Conservation (phyloP, 2,888 invertebrate genomes). For the Pharmacophagus antenor region DNA sequence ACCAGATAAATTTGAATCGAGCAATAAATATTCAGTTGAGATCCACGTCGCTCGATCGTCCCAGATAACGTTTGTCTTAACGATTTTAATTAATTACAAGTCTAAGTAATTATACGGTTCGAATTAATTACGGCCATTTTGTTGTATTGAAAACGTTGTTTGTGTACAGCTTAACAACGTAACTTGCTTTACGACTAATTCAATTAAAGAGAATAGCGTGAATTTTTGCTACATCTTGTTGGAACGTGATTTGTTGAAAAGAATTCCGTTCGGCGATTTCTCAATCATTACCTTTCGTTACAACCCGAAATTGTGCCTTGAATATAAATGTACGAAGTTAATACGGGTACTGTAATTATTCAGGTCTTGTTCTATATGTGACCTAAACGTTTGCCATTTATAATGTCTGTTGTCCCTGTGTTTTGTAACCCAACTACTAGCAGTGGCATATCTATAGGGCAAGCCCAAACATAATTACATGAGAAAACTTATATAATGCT, state of each 20-base stretch:
- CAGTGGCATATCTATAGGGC: neutral
- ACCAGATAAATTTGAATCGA: constrained; percentile 21
- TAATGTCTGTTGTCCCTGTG: neutral
- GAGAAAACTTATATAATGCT: neutral
- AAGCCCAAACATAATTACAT: neutral
- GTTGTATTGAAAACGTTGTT: constrained; percentile 13
- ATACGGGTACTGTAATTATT: constrained; percentile 10
- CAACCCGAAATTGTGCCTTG: constrained; percentile 3
- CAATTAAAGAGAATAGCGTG: neutral
- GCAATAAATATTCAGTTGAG: constrained; percentile 18
- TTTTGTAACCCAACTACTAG: neutral
- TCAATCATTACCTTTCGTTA: constrained; percentile 7
- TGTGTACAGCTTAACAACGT: constrained; percentile 1
- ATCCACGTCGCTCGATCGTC: constrained; percentile 19
- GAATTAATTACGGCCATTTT: constrained; percentile 22
- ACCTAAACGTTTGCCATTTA: neutral
- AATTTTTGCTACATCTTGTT: neutral
- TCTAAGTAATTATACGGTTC: constrained; percentile 17
- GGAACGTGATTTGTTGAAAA: constrained; percentile 5
- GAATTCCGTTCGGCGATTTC: constrained; percentile 5
- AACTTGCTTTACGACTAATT: constrained; percentile 9
- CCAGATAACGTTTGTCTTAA: constrained; percentile 22
- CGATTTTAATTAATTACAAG: constrained; percentile 25
- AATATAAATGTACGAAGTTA: constrained; percentile 11
- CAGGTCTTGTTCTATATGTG: constrained; percentile 8